Evolutionary conservation across 2,113 vertebrate species (phyloP).

Genomic region (Cebus imitator): DNA sequence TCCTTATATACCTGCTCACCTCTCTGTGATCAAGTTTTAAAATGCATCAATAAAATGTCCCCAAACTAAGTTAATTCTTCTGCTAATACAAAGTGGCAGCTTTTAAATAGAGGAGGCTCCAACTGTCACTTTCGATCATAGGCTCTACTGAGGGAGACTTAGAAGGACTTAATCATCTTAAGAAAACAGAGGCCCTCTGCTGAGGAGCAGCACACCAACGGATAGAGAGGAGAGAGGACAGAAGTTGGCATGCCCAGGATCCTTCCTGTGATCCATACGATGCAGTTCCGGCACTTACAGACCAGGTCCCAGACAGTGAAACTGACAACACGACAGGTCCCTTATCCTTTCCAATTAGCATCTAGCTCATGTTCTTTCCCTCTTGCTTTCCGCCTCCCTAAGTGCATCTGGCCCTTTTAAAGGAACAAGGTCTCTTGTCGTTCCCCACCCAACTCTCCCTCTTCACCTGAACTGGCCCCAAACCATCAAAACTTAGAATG

Average conservation of each 20-base stretch:
- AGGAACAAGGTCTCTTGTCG: slow-evolving; percentile 38
- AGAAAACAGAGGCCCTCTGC: slow-evolving; percentile 79
- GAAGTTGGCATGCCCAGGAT: slow-evolving; percentile 78
- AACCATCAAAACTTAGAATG: background rate
- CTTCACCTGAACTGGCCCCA: slow-evolving; percentile 8
- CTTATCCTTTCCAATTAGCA: slow-evolving; percentile 79
- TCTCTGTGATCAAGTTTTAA: slow-evolving; percentile 76
- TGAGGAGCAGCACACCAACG: background rate
- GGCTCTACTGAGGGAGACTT: slow-evolving; percentile 81
- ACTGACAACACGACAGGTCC: slow-evolving; percentile 80
- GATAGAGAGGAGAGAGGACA: slow-evolving; percentile 64
- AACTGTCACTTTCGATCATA: slow-evolving; percentile 87
- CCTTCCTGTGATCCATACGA: slow-evolving; percentile 61
- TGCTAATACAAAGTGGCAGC: slow-evolving; percentile 85
- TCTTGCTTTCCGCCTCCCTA: slow-evolving; percentile 70
- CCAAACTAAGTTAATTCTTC: slow-evolving; percentile 80
- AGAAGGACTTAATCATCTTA: slow-evolving; percentile 85
- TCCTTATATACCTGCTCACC: slow-evolving; percentile 54
- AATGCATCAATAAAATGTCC: slow-evolving; percentile 77
- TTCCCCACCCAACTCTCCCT: background rate
- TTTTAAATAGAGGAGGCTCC: slow-evolving; percentile 83
- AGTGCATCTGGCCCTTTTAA: slow-evolving; percentile 61
- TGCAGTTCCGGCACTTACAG: slow-evolving; percentile 34
- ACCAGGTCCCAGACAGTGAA: slow-evolving; percentile 52
- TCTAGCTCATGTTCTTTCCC: slow-evolving; percentile 53